phyloP scores from a whole-genome alignment of 2,888 invertebrate genomes.

The Calliphora vomitoria region DNA sequence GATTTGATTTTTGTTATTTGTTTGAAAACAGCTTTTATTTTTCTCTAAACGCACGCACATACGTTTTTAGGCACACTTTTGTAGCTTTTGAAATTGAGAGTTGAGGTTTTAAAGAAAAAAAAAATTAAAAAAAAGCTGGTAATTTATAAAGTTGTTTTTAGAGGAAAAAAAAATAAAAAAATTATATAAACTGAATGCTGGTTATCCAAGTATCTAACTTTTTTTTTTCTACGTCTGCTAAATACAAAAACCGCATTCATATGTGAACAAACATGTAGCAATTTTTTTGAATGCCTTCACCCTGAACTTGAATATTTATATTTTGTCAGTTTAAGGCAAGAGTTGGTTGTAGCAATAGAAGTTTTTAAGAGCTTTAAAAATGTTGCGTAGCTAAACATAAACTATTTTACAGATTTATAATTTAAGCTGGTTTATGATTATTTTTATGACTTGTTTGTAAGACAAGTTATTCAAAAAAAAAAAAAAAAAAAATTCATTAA shows the following conservation, averaged over 20 bases:
- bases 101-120: conserved; percentile 11
- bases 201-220: neutral
- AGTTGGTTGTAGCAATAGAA: conserved; percentile 7
- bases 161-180: conserved; percentile 4
- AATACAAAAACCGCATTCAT: conserved; percentile 20
- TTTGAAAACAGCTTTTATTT: conserved; percentile 33
- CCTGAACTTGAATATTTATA: conserved; percentile 73
- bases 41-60: conserved; percentile 52
- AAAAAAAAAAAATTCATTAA: too few relatives aligned
- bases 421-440: conserved; percentile 29
- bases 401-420: neutral
- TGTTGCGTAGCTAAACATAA: conserved; percentile 36
- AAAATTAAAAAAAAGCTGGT: conserved; percentile 41
- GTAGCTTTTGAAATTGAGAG: conserved; percentile 30
- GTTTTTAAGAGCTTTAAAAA: conserved; percentile 1
- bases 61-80: conserved; percentile 54
- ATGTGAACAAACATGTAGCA: neutral
- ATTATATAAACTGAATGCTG: conserved; percentile 14
- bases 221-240: conserved; percentile 48
- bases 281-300: conserved; percentile 66
- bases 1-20: conserved; percentile 62
- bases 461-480: conserved; percentile 45
- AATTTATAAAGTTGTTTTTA: conserved; percentile 55
- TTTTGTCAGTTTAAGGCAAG: conserved; percentile 18
- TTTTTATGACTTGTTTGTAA: conserved; percentile 30